Conservation (phyloP, 1,140 invertebrate species). For the Zaprionus capensis region DNA sequence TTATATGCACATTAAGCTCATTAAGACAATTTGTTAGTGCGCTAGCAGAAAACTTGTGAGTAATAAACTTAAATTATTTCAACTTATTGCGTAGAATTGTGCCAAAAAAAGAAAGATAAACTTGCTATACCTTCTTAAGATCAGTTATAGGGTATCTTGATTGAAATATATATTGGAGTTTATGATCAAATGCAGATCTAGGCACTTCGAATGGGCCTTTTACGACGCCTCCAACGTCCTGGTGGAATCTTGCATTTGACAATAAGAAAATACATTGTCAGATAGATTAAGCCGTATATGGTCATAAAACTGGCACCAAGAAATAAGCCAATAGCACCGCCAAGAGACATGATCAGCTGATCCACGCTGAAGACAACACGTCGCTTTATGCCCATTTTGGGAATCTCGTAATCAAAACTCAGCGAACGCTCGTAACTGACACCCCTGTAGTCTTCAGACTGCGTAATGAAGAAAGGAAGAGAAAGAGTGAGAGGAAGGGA, state of each 20-base stretch:
- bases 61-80: background rate
- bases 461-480: conserved; percentile 4
- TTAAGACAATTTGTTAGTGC: conserved; percentile 37
- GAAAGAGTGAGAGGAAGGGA: background rate
- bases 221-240: background rate
- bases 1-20: conserved; percentile 40
- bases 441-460: conserved; percentile 41
- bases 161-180: background rate
- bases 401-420: conserved; percentile 33
- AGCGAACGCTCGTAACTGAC: conserved; percentile 60
- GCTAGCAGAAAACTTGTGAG: background rate
- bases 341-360: conserved; percentile 78
- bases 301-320: conserved; percentile 81
- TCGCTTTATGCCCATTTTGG: conserved; percentile 75
- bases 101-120: background rate
- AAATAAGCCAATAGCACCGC: conserved; percentile 77
- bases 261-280: conserved; percentile 50
- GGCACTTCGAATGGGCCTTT: background rate
- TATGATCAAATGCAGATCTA: background rate
- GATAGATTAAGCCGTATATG: conserved; percentile 60
- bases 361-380: conserved; percentile 78
- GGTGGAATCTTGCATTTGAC: conserved; percentile 47
- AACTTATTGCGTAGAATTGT: background rate
- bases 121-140: background rate
- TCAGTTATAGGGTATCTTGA: background rate